Conservation (phyloP, 2,113 vertebrate species). For the Chlorodrepanis virens region DNA sequence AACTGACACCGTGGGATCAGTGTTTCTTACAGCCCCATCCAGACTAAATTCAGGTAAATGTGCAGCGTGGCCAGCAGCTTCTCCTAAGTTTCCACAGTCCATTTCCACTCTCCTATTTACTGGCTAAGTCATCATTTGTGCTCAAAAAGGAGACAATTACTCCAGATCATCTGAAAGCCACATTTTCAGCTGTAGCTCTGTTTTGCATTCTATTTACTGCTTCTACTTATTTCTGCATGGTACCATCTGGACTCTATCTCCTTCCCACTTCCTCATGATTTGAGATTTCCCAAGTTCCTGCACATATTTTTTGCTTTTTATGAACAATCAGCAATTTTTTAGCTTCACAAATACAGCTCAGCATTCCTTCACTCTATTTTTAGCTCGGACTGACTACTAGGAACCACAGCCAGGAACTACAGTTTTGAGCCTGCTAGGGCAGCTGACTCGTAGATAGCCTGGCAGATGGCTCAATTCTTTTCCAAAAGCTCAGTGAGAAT, state of each 20-base stretch:
- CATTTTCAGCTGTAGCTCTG: not conserved
- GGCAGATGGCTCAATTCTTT: not conserved
- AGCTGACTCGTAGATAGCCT: not conserved
- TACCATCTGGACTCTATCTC: not conserved
- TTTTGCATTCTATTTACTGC: not conserved
- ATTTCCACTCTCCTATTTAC: not conserved
- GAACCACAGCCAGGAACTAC: not conserved
- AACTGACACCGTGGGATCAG: not conserved
- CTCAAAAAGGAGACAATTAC: not conserved
- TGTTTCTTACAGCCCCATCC: not conserved
- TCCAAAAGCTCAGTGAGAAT: not conserved
- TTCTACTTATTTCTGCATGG: not conserved
- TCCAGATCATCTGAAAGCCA: not conserved
- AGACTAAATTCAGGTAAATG: not conserved
- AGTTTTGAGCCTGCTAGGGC: not conserved
- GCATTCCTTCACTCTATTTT: slow-evolving; percentile 11
- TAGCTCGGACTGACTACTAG: not conserved
- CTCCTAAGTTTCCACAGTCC: not conserved
- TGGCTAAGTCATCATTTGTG: not conserved
- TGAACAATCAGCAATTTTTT: slow-evolving; percentile 9
- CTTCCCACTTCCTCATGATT: slow-evolving; percentile 19
- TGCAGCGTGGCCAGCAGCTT: not conserved
- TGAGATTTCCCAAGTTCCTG: not conserved
- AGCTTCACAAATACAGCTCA: not conserved
- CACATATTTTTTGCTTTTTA: not conserved